Evolutionary conservation across 2,797 vertebrate species (phyloP).

Genomic region (Sebastes jordani): DNA sequence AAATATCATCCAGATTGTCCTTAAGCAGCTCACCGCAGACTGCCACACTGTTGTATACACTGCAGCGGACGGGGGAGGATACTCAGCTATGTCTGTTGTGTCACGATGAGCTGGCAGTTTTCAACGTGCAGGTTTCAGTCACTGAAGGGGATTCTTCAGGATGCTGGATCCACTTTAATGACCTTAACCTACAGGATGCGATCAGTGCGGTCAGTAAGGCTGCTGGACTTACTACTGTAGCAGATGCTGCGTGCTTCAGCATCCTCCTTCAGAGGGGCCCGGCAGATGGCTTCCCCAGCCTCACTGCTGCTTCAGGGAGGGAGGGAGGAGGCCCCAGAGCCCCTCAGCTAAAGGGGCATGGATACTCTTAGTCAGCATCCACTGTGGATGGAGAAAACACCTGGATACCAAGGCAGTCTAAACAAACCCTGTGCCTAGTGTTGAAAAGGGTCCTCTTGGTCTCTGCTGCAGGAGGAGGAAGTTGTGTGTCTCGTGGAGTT

Average conservation of each 20-base stretch:
- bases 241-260: slow-evolving; percentile 51
- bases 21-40: not conserved
- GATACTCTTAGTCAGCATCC: slow-evolving; percentile 63
- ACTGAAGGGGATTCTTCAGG: slow-evolving; percentile 46
- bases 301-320: slow-evolving; percentile 46
- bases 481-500: not conserved
- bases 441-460: slow-evolving; percentile 20
- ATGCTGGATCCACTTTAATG: slow-evolving; percentile 50
- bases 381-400: slow-evolving; percentile 72
- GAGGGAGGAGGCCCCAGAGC: slow-evolving; percentile 25
- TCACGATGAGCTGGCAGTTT: slow-evolving; percentile 20
- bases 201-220: slow-evolving; percentile 28
- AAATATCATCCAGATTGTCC: slow-evolving; percentile 1
- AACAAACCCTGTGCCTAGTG: slow-evolving; percentile 44
- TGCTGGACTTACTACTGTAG: slow-evolving; percentile 45
- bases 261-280: slow-evolving; percentile 39
- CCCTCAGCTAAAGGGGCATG: slow-evolving; percentile 49
- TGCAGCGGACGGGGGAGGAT: not conserved
- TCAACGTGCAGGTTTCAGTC: slow-evolving; percentile 27
- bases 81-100: slow-evolving; percentile 16
- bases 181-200: slow-evolving; percentile 47
- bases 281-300: slow-evolving; percentile 73
- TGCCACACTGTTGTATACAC: not conserved
- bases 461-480: not conserved
- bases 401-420: slow-evolving; percentile 58